Evolutionary conservation across 2,888 invertebrate species (phyloP), one percentile per base, ranked within the genome.

Genomic region (Platynereis dumerilii): DNA sequence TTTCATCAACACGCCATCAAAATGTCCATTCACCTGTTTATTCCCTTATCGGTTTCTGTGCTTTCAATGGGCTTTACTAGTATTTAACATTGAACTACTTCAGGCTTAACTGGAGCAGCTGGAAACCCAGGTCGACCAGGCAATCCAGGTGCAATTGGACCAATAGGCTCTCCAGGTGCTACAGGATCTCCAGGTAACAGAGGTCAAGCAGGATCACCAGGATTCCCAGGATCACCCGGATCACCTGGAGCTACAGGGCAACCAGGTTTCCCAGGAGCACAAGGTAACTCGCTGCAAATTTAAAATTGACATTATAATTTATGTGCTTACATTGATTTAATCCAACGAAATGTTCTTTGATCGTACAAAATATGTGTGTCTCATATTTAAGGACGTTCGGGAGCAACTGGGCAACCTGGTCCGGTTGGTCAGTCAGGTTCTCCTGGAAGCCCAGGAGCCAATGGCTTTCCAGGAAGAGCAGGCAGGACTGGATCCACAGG

Each of bases 121-220:
- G 68, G 65, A 28, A 39, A 44, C n/a, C 39, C 28, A 15, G 70
- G 70, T 28, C 42, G 64, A 22, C 24, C 42, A 20, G 71, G 71
- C 17, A 17, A 39, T 26, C 26, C 52, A 29, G 60, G 60, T 20
- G 34, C 44, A n/a, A 17, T 27, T 52, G 68, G 68, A 2, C 28
- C 62, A n/a, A 7, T 29, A 24, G 68, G 69, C 15, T 27, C 58
- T 15, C n/a, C 29, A 29, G 69, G 69, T 22, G 56, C 58, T 24
- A 24, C 10, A 20, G 69, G 69, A 29, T 58, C 54, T 26, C 20
- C 39, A 20, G 69, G 69, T 39, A 17, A 60, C 28, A 24, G 44
- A 26, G 69, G 69, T 12, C 29, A 20, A 52, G 42, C 58, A 42
- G 67, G 69, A 20, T 27, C 22, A 24, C 29, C 22, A 62, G 68